Percentiles rank a stretch among this genome's conserved stretches.
phyloP scores from a whole-genome alignment of 30 jellyfish, hydroid and myxozoan species.

The Pseudorhiza aurosa region DNA sequence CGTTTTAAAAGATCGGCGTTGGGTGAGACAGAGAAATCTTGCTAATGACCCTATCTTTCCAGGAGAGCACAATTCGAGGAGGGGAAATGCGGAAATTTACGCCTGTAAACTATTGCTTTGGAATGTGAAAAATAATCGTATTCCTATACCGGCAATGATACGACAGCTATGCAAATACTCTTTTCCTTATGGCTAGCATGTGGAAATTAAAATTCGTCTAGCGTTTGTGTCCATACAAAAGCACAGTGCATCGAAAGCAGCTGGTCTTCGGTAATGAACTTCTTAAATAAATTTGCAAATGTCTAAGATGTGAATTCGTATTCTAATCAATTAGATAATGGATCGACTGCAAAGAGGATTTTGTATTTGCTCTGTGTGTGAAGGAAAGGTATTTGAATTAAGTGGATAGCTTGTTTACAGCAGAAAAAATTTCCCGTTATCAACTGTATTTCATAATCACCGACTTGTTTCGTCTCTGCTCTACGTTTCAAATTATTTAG shows the following conservation, averaged over 20 bases:
- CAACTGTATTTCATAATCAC: conserved; percentile 1
- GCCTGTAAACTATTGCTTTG: too few species aligned
- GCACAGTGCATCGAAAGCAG: not conserved
- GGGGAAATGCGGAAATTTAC: too few species aligned
- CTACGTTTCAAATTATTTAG: conserved; percentile 16
- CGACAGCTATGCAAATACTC: too few species aligned
- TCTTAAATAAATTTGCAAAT: not conserved
- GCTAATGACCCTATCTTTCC: too few species aligned
- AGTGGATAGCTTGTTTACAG: conserved; percentile 12
- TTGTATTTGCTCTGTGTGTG: not conserved
- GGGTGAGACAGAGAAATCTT: too few species aligned
- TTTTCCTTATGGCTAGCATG: too few species aligned
- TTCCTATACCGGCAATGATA: too few species aligned
- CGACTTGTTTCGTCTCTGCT: conserved; percentile 12
- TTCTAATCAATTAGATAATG: not conserved
- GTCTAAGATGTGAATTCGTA: conserved; percentile 4
- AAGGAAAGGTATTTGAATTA: not conserved
- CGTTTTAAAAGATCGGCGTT: too few species aligned
- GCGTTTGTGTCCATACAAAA: not conserved
- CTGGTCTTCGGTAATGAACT: conserved; percentile 3
- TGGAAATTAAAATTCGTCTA: not conserved
- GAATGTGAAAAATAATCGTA: too few species aligned
- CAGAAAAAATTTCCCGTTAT: conserved; percentile 2
- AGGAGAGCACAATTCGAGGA: too few species aligned
- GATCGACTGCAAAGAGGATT: not conserved